Base-by-base conservation (phyloP, 1,140 invertebrate genomes). In the Homalodisca vitripennis region DNA sequence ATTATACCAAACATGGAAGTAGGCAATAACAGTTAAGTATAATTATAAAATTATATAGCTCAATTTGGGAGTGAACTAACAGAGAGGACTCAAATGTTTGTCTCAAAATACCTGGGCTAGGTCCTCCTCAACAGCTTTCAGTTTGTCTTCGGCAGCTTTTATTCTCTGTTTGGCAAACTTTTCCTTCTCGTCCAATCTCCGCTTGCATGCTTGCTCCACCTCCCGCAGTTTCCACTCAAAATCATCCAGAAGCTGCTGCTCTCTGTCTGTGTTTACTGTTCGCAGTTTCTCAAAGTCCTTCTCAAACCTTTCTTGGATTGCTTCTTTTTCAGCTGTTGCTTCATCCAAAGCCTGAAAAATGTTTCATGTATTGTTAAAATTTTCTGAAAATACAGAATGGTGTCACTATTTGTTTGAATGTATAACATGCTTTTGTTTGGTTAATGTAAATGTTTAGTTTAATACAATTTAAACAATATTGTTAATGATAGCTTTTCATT, bases 161-260 rank as follows among this genome's bases (percentile, higher is more conserved):
- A 83, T 30, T 27, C 79, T 81, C 75, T 83, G 79, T 71, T 82
- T 82, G 73, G 78, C 79, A 72, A 85, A 84, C 60, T 84, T 82
- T 72, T 82, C 83, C 74, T 79, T 80, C 72, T 86, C 84, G 62
- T 85, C 83, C 17, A 87, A 71, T 72, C 84, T 83, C 72, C 83
- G 83, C 75, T 89, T 89, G 73, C 85, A 87, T 20, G 79, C 79
- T 67, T 83, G 80, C 75, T 88, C 84, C 69, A 88, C 86, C 77
- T 88, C 85, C 48, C 86, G 76, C 32, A 89, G 75, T 75, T 89
- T 87, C 86, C 87, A 88, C 78, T 89, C 88, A 71, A 87, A 88
- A 76, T 89, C 88, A 64, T 87, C 84, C 74, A 89, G 78, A 22
- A 88, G 76, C 72, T 85, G 82, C 67, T 87, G 85, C 75, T 89